Base-by-base conservation (phyloP, 2,888 invertebrate genomes). In the Drosophila sordidapex region DNA sequence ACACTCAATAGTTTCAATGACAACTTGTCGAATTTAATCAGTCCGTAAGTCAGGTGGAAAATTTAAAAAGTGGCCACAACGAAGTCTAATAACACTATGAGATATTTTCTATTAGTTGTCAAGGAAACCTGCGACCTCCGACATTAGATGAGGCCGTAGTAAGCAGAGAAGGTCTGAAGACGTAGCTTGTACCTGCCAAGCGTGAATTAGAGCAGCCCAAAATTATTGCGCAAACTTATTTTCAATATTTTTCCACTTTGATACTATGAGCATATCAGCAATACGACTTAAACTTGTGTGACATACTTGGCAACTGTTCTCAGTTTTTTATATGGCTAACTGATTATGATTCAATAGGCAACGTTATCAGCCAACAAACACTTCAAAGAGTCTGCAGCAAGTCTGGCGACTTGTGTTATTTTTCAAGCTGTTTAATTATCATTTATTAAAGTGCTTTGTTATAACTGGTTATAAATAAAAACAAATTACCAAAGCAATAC, bases 61-160 rank as follows among this genome's bases (percentile, higher is more conserved):
- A 65, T 43, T 15, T 13, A 25, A 71, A 54, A 49, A 38, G 21
- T 61, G 54, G 27, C 64, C 59, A 40, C 35, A 43, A 35, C 29
- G 27, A 35, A 51, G 13, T 0, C 4, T 40, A 61, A 8, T 35
- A 6, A 38, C 31, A 31, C 31, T 31, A 0, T 15, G 40, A 35
- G 13, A 53, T 7, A 43, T 60, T 60, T 27, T 25, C 33, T 11
- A 38, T 36, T 18, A 25, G 31, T 49, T 33, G 49, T 35, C 49
- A 36, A 8, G 48, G n/a, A 61, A 69, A 61, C 73, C 18, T 13
- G 1, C 61, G 81, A 81, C 68, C 76, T 76, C 46, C 61, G 67
- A 60, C 83, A 68, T 79, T 75, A 68, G 31, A 57, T 51, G 46
- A 52, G 51, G 27, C 43, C 58, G 21, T 18, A 31, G 10, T 18